Percentiles rank a stretch among this genome's conserved stretches.
Conservation (phyloP, 23 tunicate species). For the Aplidium turbinatum region DNA sequence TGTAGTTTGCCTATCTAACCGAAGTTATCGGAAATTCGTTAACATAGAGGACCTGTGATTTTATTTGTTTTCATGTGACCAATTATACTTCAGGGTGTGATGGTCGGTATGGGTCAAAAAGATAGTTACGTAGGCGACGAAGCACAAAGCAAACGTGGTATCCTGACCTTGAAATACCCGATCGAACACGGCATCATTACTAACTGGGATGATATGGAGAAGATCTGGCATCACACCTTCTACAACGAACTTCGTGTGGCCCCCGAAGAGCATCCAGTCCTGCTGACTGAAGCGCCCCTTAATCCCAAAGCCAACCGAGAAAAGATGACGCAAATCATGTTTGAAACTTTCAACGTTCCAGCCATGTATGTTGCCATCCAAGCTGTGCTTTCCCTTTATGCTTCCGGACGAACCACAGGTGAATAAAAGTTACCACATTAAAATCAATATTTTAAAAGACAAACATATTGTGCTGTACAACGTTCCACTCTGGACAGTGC, state of each 20-base stretch:
- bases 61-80: too few species aligned
- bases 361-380: constrained; percentile 99
- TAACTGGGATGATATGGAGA: constrained; percentile 97
- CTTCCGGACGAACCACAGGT: constrained; percentile 92
- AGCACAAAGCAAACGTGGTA: constrained; percentile 94
- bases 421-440: too few species aligned
- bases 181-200: constrained; percentile 95
- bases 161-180: constrained; percentile 88
- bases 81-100: constrained; percentile 60
- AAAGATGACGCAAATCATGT: constrained; percentile 91
- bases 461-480: too few species aligned
- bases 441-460: too few species aligned
- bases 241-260: constrained; percentile 94
- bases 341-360: constrained; percentile 96
- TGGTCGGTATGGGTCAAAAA: constrained; percentile 98
- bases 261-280: constrained; percentile 75
- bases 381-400: constrained; percentile 88
- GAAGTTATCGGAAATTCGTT: too few species aligned
- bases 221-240: constrained; percentile 97
- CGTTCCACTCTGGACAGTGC: too few species aligned
- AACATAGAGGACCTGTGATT: too few species aligned
- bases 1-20: too few species aligned
- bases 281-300: constrained; percentile 80
- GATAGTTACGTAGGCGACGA: constrained; percentile 96
- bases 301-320: constrained; percentile 86